Percentiles rank a stretch among this genome's conserved stretches.
These are phyloP conservation scores for Chiloscyllium punctatum DNA, from an alignment of 2,797 vertebrate species.

Conservation along the genomic window DNA sequence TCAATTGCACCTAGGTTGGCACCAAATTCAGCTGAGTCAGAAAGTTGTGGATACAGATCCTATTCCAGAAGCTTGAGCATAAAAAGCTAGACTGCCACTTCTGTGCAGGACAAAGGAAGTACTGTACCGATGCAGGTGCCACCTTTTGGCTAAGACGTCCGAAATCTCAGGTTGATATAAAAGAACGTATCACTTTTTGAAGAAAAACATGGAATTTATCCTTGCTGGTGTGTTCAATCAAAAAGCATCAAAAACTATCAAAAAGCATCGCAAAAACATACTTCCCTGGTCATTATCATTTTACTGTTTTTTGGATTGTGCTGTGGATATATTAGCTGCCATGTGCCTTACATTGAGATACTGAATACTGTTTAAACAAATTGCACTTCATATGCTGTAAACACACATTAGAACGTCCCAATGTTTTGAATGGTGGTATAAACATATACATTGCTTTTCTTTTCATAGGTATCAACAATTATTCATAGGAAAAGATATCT, in stretches of 20 bases:
- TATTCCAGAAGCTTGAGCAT: too few species aligned
- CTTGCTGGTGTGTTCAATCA: neutral
- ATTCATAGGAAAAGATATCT: neutral
- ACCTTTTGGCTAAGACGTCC: neutral
- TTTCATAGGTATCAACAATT: neutral
- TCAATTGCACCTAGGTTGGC: neutral
- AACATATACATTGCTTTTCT: neutral
- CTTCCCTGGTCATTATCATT: neutral
- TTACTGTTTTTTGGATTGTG: neutral
- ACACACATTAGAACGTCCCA: neutral
- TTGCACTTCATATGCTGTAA: neutral
- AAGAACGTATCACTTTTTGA: neutral
- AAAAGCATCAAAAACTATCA: neutral
- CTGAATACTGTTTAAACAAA: neutral
- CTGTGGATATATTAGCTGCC: neutral
- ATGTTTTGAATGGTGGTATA: neutral
- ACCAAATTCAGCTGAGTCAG: too few species aligned
- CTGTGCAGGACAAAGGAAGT: neutral
- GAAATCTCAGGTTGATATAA: too few species aligned
- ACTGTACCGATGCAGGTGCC: too few species aligned
- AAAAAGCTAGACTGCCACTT: neutral
- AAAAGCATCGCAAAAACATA: neutral
- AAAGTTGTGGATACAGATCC: too few species aligned
- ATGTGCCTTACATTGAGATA: neutral
- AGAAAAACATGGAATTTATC: neutral